Evolutionary conservation across 2,888 invertebrate species (phyloP).

Genomic region (Chouioia cunea): DNA sequence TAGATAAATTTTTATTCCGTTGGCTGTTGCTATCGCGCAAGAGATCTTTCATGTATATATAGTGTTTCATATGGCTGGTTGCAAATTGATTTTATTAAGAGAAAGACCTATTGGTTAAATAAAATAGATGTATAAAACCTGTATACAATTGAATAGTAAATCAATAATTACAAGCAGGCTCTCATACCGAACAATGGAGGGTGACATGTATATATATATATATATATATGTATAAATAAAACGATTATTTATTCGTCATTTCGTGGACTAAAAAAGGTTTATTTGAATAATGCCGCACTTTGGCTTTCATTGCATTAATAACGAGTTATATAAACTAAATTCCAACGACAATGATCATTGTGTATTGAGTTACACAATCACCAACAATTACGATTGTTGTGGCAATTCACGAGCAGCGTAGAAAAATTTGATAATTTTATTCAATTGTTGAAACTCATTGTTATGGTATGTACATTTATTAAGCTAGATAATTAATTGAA

Average conservation of each 20-base stretch:
- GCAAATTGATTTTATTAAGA: too few relatives aligned
- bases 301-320: not conserved
- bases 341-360: slow-evolving; percentile 17
- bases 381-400: not conserved
- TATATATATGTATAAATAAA: too few relatives aligned
- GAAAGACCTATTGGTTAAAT: too few relatives aligned
- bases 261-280: not conserved
- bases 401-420: not conserved
- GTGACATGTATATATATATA: too few relatives aligned
- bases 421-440: slow-evolving; percentile 2
- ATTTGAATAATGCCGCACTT: slow-evolving; percentile 9
- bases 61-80: too few relatives aligned
- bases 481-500: slow-evolving; percentile 22
- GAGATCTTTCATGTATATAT: too few relatives aligned
- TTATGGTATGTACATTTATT: slow-evolving; percentile 14
- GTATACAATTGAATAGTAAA: slow-evolving; percentile 16
- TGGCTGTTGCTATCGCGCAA: too few relatives aligned
- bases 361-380: not conserved
- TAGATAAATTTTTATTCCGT: too few relatives aligned
- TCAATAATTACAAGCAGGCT: slow-evolving; percentile 11
- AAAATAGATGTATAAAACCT: not conserved
- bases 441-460: slow-evolving; percentile 9
- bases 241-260: slow-evolving; percentile 23
- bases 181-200: slow-evolving; percentile 20
- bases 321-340: slow-evolving; percentile 13